Conservation (phyloP, 2,797 vertebrate species). For the Threskiornis aethiopicus region DNA sequence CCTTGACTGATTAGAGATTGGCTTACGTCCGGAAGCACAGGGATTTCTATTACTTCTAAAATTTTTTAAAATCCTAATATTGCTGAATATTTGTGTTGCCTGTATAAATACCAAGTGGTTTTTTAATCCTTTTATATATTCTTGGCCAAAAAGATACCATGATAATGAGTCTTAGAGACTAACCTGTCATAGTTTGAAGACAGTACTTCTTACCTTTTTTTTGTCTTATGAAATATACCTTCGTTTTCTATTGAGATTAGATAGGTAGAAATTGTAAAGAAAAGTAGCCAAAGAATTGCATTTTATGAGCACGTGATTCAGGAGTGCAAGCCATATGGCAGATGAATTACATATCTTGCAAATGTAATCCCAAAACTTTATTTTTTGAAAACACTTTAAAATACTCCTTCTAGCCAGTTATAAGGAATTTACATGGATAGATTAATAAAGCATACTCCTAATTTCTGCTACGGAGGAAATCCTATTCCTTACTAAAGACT, state of each 20-base stretch:
- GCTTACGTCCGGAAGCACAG: neutral
- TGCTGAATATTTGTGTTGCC: neutral
- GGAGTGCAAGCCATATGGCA: neutral
- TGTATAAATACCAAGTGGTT: neutral
- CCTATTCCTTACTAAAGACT: neutral
- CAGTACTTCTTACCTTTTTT: neutral
- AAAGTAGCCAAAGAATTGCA: neutral
- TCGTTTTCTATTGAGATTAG: neutral
- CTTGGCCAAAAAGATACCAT: neutral
- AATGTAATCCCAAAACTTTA: neutral
- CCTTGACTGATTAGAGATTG: conserved; percentile 1
- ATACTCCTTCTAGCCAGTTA: neutral
- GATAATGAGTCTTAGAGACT: neutral
- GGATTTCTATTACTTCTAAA: neutral
- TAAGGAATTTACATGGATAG: neutral
- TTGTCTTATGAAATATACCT: neutral
- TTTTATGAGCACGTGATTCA: neutral
- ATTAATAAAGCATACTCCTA: neutral
- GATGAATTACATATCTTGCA: neutral
- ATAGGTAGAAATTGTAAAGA: neutral
- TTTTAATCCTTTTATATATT: neutral
- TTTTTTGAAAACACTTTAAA: neutral
- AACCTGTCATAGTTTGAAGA: neutral
- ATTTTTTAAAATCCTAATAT: neutral
- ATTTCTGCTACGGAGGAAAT: neutral